Conservation (phyloP, 2,113 vertebrate genomes). For the Parus major region DNA sequence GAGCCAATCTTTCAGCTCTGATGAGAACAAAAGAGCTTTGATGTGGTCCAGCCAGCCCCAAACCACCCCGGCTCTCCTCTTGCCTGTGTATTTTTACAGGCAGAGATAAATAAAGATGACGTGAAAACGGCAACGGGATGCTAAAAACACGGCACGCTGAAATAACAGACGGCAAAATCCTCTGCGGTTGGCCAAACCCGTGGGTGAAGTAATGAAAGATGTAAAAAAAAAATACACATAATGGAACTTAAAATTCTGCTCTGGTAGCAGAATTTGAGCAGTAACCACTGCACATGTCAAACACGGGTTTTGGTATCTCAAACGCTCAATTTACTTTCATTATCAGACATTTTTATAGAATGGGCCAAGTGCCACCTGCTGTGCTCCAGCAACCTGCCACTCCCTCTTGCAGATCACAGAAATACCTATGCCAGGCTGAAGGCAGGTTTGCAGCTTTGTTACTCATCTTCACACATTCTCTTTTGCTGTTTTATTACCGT, state of each 20-base stretch:
- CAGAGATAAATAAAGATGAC: not conserved
- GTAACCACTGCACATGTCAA: not conserved
- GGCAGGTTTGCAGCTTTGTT: not conserved
- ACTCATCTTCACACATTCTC: not conserved
- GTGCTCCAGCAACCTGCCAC: not conserved
- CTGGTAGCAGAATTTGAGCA: not conserved
- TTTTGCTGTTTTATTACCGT: fast-evolving
- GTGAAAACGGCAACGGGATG: not conserved
- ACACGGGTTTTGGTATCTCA: not conserved
- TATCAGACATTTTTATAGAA: not conserved
- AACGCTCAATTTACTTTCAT: not conserved
- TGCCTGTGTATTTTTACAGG: not conserved
- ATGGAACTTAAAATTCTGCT: not conserved
- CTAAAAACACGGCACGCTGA: not conserved
- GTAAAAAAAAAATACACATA: not conserved
- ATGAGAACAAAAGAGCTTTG: not conserved
- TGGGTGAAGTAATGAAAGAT: not conserved
- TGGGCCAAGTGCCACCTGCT: too few species aligned
- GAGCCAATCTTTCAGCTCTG: not conserved
- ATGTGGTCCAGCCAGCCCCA: not conserved
- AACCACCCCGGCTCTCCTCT: not conserved
- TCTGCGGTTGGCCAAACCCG: not conserved
- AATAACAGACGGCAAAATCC: not conserved
- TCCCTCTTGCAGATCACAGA: not conserved
- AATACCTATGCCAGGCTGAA: not conserved